These are phyloP conservation scores for Catharus fuscescens DNA, from an alignment of 2,113 vertebrate species.

Conservation along the genomic window DNA sequence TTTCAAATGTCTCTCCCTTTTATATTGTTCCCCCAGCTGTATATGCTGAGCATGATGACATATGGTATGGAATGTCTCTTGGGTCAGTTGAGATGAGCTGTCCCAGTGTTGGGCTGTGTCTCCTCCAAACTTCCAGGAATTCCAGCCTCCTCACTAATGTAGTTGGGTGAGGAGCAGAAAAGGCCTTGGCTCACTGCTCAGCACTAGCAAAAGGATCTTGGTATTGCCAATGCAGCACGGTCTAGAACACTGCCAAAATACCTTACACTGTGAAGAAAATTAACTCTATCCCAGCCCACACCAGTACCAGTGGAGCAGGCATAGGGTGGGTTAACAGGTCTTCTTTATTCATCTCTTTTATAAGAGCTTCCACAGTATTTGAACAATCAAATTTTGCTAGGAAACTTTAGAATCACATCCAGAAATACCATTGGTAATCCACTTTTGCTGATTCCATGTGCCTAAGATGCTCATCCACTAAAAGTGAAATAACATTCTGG, in stretches of 20 bases:
- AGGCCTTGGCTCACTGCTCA: not conserved
- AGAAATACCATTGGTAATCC: not conserved
- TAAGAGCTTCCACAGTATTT: not conserved
- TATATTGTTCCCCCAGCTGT: not conserved
- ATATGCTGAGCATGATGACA: accelerated
- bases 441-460: not conserved
- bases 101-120: not conserved
- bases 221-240: accelerated
- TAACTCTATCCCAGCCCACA: not conserved
- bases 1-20: not conserved
- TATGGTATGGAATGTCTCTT: not conserved
- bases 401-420: not conserved
- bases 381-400: not conserved
- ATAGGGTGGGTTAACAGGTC: not conserved
- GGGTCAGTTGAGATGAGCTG: not conserved
- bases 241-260: not conserved
- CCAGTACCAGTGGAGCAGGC: not conserved
- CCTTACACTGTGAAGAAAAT: not conserved
- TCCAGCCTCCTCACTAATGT: not conserved
- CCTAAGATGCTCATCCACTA: not conserved
- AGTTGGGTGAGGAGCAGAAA: not conserved
- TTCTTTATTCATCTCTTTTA: not conserved
- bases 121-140: not conserved
- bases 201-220: not conserved
- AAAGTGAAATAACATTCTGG: not conserved